Evolutionary conservation across 2,888 invertebrate species (phyloP), one percentile per base, ranked within the genome.

Genomic region (Serrognathus titanus): DNA sequence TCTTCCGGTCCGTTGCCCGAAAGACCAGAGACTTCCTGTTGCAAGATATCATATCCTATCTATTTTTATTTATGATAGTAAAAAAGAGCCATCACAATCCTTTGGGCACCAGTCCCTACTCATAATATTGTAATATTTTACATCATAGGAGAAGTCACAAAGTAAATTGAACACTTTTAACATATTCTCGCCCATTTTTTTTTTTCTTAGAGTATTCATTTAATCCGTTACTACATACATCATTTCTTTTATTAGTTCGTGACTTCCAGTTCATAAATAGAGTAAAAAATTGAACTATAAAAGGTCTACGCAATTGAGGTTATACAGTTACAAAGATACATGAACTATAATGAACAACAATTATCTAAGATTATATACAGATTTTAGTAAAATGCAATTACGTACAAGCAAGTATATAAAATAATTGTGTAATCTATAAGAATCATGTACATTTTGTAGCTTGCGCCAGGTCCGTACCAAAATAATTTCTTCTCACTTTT

Each of bases 401-500:
- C 73, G 69, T 73, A 75, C 71, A 78, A 77, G 78, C 77, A 76
- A 77, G 77, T 78, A 78, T 78, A 77, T 73, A 78, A 78, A 78
- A 78, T 77, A 78, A 78, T 74, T 75, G 71, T 75, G 71, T 59
- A 73, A 75, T 75, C 74, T 74, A 72, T 70, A 72, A 71, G 70
- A 75, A 73, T 78, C 77, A 77, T 78, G 76, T 78, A 78, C 78
- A 77, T 75, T 72, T 74, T 76, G 76, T 77, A 77, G 76, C 77
- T 75, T 73, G 72, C 71, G 73, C 72, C 71, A 68, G 66, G 64
- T 58, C 65, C 57, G 57, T 39, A 16, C 43, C 43, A 43, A 43
- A 43, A 43, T 16, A 16, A 43, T 16, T 16, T 20, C 31, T 48
- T 51, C 31, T 31, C 41, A 13, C 51, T 16, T 51, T 47, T 46